Evolutionary conservation across 2,113 vertebrate species (phyloP), one percentile per base, ranked within the genome.

Genomic region (Stomatorhinus ivindoensis): DNA sequence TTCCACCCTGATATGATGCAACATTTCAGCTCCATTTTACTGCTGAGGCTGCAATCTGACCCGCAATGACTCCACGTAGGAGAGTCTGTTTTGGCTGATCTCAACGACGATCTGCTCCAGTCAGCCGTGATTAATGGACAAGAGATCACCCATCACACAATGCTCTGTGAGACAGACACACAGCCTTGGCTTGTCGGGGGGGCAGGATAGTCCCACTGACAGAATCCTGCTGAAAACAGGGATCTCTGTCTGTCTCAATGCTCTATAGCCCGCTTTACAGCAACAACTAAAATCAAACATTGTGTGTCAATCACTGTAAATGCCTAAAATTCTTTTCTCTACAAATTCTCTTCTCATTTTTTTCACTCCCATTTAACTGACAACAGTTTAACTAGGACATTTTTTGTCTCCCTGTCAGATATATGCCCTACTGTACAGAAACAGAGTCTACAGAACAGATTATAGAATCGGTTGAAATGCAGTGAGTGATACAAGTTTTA

Each of bases 51-150:
- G 1, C 86, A 91, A 90, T n/a, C 88, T 58, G 91, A 76, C 46
- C 85, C 4, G 3, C 86, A 87, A 9, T n/a, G 31, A 31, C 88
- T 91, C 82, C 82, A 47, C 10, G 89, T 84, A 86, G 88, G 84
- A 83, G 48, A 2, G 50, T 91, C 69, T 90, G 9, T 82, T 89
- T 73, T 89, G 91, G 58, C 35, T 21, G 89, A 90, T 88, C 8
- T 27, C 19, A 88, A 87, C 76, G 88, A 9, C 88, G 76, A 89
- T 90, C 87, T 76, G 84, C 90, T 84, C n/a, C 58, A 58, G 2
- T 91, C 91, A 93, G 4, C 47, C 76, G 24, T 83, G 58, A 24
- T 80, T 69, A 84, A 90, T 91, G 46, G 88, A 35, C 48, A 65
- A 35, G 86, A 46, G 46, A 83, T 89, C 21, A 80, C 91, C 92